phyloP scores from a whole-genome alignment of 2,113 vertebrate genomes.

The Heptranchias perlo region DNA sequence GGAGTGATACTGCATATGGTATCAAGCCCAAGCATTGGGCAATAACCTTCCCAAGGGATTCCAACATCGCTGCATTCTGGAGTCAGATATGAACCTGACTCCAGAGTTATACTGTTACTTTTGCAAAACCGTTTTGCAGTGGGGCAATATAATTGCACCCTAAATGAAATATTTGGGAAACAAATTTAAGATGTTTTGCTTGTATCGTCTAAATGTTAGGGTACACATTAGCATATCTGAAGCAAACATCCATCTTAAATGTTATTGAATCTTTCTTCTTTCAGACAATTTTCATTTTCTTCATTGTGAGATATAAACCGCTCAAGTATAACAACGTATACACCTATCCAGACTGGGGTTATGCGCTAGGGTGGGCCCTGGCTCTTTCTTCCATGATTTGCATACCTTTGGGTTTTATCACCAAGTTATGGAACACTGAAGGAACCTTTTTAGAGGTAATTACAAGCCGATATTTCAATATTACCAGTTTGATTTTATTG shows the following conservation, averaged over 20 bases:
- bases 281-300: slow-evolving; percentile 94
- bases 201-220: too few relatives aligned
- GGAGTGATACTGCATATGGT: neutral
- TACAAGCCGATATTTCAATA: neutral
- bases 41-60: neutral
- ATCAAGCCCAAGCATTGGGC: neutral
- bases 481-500: neutral
- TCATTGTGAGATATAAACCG: slow-evolving; percentile 95
- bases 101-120: neutral
- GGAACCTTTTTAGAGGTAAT: slow-evolving; percentile 84
- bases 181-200: neutral
- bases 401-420: slow-evolving; percentile 79
- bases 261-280: slow-evolving; percentile 41
- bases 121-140: neutral
- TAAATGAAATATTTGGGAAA: neutral
- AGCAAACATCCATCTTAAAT: neutral
- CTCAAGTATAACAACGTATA: slow-evolving; percentile 97
- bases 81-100: neutral
- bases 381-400: slow-evolving; percentile 96
- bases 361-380: slow-evolving; percentile 97
- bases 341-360: slow-evolving; percentile 92
- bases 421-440: slow-evolving; percentile 82
- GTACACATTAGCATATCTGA: neutral
- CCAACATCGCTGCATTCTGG: neutral
- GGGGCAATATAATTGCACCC: neutral